A percentile compares a stretch with the other conserved stretches of the same genome.
Evolutionary conservation across 2,888 invertebrate species (phyloP).

Genomic region (Morinoia aosen): DNA sequence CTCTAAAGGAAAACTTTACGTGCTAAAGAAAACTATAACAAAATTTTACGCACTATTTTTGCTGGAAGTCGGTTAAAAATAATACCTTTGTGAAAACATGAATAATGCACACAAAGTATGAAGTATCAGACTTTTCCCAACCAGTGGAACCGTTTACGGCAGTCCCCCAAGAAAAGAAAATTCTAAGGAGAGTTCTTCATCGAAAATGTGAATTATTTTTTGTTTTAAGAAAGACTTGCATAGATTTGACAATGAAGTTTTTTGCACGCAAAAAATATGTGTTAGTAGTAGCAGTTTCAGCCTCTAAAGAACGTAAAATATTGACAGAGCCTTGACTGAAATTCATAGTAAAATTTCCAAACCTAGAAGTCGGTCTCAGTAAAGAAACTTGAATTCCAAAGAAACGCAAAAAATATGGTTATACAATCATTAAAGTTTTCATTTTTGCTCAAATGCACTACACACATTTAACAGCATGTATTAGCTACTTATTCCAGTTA

Average conservation of each 20-base stretch:
- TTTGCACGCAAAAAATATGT: too few relatives aligned
- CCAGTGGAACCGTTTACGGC: neutral
- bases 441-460: too few relatives aligned
- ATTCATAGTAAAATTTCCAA: too few relatives aligned
- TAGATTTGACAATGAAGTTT: neutral
- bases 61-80: too few relatives aligned
- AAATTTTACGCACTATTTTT: neutral
- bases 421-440: too few relatives aligned
- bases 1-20: neutral
- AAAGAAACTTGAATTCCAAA: too few relatives aligned
- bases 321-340: too few relatives aligned
- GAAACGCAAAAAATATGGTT: too few relatives aligned
- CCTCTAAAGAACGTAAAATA: too few relatives aligned
- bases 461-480: neutral
- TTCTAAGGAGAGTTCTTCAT: neutral
- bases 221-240: neutral
- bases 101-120: neutral
- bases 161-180: neutral
- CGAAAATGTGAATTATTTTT: neutral
- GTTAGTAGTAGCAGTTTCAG: too few relatives aligned
- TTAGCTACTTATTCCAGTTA: neutral
- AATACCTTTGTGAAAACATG: too few relatives aligned
- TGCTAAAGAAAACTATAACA: neutral
- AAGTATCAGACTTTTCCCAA: neutral
- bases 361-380: too few relatives aligned